A percentile compares a stretch with the other conserved stretches of the same genome.
phyloP scores from a whole-genome alignment of 2,113 vertebrate genomes.

The Cyphomyrus plagiostoma region DNA sequence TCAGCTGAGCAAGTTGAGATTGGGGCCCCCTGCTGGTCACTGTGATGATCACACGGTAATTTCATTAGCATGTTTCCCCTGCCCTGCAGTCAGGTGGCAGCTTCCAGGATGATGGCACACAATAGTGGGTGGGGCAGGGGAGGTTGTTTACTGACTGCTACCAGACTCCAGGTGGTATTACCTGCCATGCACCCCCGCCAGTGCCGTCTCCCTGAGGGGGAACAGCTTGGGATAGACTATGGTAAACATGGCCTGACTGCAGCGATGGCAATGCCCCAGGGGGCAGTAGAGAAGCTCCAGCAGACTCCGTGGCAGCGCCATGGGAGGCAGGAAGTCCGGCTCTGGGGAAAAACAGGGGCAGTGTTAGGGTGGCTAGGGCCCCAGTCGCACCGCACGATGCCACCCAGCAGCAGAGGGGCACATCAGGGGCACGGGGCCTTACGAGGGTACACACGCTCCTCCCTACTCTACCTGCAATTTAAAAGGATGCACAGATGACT shows the following conservation, averaged over 20 bases:
- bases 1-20: neutral
- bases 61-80: neutral
- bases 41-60: neutral
- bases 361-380: neutral
- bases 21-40: neutral
- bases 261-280: conserved; percentile 90
- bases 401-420: neutral
- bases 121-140: neutral
- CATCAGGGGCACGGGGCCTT: no score
- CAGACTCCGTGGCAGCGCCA: conserved; percentile 81
- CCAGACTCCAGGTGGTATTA: conserved; percentile 44
- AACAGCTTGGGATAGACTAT: conserved; percentile 93
- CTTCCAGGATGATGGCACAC: neutral
- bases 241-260: conserved; percentile 95
- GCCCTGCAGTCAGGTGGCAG: neutral
- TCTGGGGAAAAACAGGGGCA: conserved; percentile 57
- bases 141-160: conserved; percentile 12
- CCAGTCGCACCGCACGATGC: neutral
- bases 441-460: neutral
- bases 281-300: conserved; percentile 82
- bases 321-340: conserved; percentile 66
- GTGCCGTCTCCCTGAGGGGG: conserved; percentile 82
- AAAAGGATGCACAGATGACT: neutral
- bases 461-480: neutral
- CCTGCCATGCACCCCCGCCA: conserved; percentile 91